Evolutionary conservation across 1,140 invertebrate genomes (phyloP), one percentile per base, ranked within the genome.

Genomic region (Tachypleus tridentatus): DNA sequence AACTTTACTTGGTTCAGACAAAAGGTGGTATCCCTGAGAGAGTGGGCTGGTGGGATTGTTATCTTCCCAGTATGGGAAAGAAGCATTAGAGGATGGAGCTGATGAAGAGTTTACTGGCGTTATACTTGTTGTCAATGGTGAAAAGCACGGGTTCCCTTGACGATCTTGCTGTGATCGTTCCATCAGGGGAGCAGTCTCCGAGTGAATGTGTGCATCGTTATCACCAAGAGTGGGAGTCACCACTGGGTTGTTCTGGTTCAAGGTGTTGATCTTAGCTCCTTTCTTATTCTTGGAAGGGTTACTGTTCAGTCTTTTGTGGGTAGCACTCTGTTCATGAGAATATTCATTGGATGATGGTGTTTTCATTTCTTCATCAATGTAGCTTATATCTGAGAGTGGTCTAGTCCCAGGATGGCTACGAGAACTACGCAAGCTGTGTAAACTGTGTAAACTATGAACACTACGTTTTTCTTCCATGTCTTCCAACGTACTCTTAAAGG

Each of bases 401-500:
- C 87, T 82, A 54, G 75, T 75, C 75, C 85, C 85, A 70, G 85
- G 85, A 77, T 90, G 88, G 80, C 85, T 87, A 77, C 86, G 83
- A 77, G 86, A 89, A 80, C 85, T 89, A 82, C 89, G 86, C 75
- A 92, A 86, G 57, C 67, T 68, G 64, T 64, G 67, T 62, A 65
- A 29, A 29, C 29, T 29, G 29, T 29, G 29, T 29, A 29, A 89
- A 86, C 91, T 94, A 87, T 96, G 93, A 79, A 96, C 86, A 80
- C 93, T 95, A 79, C 93, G 88, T 77, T 93, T 88, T 82, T 99
- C 97, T 83, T 98, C 96, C 82, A 98, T 84, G 83, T 99, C 97
- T 86, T 99, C 97, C 84, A 98, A 84, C 77, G 91, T 97, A 76
- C 93, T 97, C 84, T 94, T 97, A 91, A 99, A 99, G 78, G 96